These are phyloP conservation scores for Chrysina gloriosa DNA, from an alignment of 2,888 invertebrate species.

Conservation along the genomic window DNA sequence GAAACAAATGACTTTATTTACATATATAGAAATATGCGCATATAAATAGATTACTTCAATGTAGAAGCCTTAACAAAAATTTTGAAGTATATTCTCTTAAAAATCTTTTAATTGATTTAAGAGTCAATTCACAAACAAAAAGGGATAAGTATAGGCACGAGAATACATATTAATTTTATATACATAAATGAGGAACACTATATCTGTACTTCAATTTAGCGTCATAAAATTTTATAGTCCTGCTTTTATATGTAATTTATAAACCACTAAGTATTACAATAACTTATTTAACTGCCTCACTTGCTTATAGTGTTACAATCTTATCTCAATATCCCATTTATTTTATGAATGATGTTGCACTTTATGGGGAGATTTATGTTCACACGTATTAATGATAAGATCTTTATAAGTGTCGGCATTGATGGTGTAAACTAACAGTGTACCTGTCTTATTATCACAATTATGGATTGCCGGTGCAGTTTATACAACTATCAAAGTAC, in stretches of 20 bases:
- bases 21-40: too few species aligned
- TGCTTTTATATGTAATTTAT: neutral
- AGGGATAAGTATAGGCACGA: too few species aligned
- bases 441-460: too few species aligned
- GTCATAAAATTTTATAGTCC: neutral
- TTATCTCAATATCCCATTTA: conserved; percentile 15
- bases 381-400: conserved; percentile 1
- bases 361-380: conserved; percentile 1
- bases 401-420: neutral
- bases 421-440: neutral
- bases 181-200: too few species aligned
- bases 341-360: conserved; percentile 4
- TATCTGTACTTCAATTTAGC: too few species aligned
- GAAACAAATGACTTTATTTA: too few species aligned
- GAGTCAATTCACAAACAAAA: too few species aligned
- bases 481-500: conserved; percentile 3
- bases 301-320: neutral
- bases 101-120: too few species aligned
- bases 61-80: too few species aligned
- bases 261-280: conserved; percentile 1
- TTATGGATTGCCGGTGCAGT: neutral
- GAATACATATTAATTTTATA: too few species aligned
- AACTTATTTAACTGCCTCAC: conserved; percentile 9
- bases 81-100: too few species aligned
- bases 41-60: too few species aligned